A percentile compares a stretch with the other conserved stretches of the same genome.
phyloP scores from a whole-genome alignment of 2,113 vertebrate genomes.

The Ceyx cyanopectus region DNA sequence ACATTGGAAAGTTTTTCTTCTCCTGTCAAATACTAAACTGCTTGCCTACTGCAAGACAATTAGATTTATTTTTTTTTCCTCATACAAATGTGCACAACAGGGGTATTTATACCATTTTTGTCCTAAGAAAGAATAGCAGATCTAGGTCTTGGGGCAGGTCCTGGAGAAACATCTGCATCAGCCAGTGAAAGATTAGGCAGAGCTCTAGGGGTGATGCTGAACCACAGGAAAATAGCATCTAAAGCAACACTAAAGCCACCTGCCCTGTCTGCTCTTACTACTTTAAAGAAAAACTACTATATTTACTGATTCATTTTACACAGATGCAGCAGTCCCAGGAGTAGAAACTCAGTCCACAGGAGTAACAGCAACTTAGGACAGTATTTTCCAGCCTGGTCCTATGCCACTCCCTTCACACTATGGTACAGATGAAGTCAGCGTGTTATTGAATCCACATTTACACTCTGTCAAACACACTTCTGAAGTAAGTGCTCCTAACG shows the following conservation, averaged over 20 bases:
- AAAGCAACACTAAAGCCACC: neutral
- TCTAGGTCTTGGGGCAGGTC: neutral
- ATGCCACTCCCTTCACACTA: neutral
- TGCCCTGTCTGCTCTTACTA: neutral
- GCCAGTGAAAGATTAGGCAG: neutral
- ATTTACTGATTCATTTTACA: neutral
- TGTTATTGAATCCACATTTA: neutral
- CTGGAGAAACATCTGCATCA: neutral
- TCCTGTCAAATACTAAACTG: neutral
- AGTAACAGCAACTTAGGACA: neutral
- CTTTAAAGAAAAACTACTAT: neutral
- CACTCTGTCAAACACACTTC: neutral
- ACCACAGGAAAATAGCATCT: neutral
- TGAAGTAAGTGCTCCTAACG: neutral
- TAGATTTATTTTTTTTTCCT: neutral
- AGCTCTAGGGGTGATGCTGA: neutral
- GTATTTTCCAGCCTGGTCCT: neutral
- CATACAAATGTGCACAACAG: neutral
- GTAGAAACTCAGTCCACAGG: neutral
- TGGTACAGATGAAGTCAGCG: neutral
- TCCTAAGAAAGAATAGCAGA: neutral
- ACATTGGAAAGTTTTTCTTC: neutral
- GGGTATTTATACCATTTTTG: neutral
- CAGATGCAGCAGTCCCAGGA: neutral
- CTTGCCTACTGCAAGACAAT: neutral